These are phyloP conservation scores for Volucella bombylans DNA, from an alignment of 2,888 invertebrate species.

Conservation along the genomic window DNA sequence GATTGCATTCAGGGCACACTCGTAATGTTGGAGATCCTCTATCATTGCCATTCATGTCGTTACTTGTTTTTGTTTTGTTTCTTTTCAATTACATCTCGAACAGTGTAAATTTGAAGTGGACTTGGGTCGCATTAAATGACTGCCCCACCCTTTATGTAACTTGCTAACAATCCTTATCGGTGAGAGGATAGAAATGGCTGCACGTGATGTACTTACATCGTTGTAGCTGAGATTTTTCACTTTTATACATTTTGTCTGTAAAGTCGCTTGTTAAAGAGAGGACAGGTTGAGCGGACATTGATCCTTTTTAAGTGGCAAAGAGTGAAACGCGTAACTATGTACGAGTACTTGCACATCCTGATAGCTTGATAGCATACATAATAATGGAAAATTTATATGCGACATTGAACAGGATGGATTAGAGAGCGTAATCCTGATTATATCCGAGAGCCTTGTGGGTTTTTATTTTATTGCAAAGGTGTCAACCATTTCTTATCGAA, in stretches of 20 bases:
- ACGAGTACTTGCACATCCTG: not conserved
- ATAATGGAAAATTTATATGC: conserved; percentile 35
- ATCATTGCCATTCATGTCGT: conserved; percentile 7
- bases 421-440: conserved; percentile 18
- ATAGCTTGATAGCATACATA: conserved; percentile 13
- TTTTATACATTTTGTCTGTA: not conserved
- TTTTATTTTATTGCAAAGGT: conserved; percentile 21
- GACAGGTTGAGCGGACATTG: conserved; percentile 13
- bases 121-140: conserved; percentile 36
- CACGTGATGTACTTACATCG: conserved; percentile 32
- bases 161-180: not conserved
- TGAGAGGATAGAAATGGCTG: conserved; percentile 10
- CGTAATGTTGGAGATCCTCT: not conserved
- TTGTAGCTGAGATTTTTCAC: conserved; percentile 1
- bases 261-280: not conserved
- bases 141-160: conserved; percentile 3
- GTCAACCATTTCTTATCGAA: not conserved
- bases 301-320: not conserved
- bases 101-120: conserved; percentile 46
- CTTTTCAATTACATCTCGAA: conserved; percentile 38
- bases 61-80: not conserved
- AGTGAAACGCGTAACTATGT: not conserved
- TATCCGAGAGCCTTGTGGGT: conserved; percentile 1
- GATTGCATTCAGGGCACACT: conserved; percentile 24
- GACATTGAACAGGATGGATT: conserved; percentile 3